These are phyloP conservation scores for Neolamprologus modestus DNA, from an alignment of 2,113 vertebrate species.

Conservation along the genomic window DNA sequence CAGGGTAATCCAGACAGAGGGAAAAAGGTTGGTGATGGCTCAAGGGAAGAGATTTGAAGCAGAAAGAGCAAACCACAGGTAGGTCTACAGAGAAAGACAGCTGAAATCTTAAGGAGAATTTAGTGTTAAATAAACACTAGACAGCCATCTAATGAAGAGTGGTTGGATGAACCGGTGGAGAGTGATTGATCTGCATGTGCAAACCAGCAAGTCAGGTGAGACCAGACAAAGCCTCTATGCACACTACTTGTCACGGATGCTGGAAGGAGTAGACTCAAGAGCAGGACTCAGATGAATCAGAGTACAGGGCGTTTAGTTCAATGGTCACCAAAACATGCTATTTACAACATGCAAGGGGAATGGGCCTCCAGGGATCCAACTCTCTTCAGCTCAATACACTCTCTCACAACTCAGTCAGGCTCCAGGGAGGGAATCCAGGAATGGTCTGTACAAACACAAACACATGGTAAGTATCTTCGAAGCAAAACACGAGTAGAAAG, in stretches of 20 bases:
- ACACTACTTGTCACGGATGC: rapidly evolving
- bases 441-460: not conserved
- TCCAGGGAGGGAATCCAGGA: not conserved
- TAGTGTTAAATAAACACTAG: not conserved
- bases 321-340: not conserved
- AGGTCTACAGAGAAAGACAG: not conserved
- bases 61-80: not conserved
- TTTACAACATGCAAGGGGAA: not conserved
- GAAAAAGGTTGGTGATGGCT: not conserved
- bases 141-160: not conserved
- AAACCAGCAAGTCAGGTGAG: not conserved
- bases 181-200: not conserved
- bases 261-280: not conserved
- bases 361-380: not conserved
- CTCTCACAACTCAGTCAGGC: not conserved
- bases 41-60: not conserved
- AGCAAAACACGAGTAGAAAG: not conserved
- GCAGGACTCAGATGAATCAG: not conserved
- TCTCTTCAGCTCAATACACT: not conserved
- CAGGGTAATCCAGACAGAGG: not conserved
- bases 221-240: not conserved
- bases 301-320: not conserved
- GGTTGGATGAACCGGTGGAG: not conserved
- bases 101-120: not conserved
- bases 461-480: not conserved